Conservation (phyloP, 2,113 vertebrate genomes). For the Pristiophorus japonicus region DNA sequence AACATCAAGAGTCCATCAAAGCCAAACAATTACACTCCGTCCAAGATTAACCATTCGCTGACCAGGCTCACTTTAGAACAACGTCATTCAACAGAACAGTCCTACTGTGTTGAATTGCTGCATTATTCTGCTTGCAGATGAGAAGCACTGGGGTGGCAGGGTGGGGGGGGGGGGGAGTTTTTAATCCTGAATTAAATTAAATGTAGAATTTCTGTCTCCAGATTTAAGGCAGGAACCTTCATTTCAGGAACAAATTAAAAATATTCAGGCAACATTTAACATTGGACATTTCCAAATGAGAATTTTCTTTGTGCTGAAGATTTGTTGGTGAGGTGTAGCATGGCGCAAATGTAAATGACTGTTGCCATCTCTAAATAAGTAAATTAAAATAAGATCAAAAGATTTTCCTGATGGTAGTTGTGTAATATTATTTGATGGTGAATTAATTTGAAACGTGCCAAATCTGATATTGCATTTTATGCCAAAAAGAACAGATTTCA, state of each 20-base stretch:
- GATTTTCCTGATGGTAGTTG: no score
- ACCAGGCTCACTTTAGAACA: neutral
- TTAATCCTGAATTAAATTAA: neutral
- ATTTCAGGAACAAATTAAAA: no score
- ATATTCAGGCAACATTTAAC: neutral
- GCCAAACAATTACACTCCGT: neutral
- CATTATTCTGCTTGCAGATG: neutral
- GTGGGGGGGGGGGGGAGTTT: neutral
- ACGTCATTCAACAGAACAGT: no score
- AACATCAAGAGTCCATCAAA: slow-evolving; percentile 23
- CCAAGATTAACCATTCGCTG: neutral
- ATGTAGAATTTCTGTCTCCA: neutral
- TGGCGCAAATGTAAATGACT: neutral
- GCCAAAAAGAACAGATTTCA: neutral
- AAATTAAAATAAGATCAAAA: slow-evolving; percentile 5
- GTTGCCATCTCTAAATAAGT: neutral
- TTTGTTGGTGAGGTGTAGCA: neutral
- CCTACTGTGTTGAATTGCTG: neutral
- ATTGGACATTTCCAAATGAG: neutral
- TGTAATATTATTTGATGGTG: neutral
- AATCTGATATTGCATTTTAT: neutral
- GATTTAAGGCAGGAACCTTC: neutral
- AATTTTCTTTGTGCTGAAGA: slow-evolving; percentile 8
- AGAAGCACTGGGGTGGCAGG: neutral
- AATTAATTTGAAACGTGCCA: neutral